Evolutionary conservation across 2,888 invertebrate species (phyloP).

Genomic region (Mesochorus sp.): DNA sequence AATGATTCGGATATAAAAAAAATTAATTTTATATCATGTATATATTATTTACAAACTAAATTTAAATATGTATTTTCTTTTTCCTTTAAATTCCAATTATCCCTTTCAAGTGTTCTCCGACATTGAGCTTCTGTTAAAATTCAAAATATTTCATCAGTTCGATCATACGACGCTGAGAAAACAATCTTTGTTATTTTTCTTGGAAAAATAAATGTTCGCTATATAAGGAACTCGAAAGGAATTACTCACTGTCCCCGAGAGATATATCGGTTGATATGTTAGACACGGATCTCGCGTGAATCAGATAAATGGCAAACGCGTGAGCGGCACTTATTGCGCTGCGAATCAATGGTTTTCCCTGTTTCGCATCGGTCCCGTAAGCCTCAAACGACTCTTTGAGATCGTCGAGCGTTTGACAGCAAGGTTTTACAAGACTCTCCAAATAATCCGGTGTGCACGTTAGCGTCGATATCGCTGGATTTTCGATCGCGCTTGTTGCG

Average conservation of each 20-base stretch:
- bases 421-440: conserved; percentile 82
- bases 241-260: conserved; percentile 85
- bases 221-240: not conserved
- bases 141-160: too few species aligned
- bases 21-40: not conserved
- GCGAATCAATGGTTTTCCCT: conserved; percentile 80
- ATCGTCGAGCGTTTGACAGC: conserved; percentile 78
- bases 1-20: not conserved
- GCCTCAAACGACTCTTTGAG: conserved; percentile 74
- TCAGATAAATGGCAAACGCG: conserved; percentile 85
- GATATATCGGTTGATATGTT: conserved; percentile 89
- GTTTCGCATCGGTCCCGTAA: conserved; percentile 74
- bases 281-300: conserved; percentile 90
- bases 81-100: too few species aligned
- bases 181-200: too few species aligned
- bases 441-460: conserved; percentile 87
- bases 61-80: too few species aligned
- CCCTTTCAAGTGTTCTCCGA: too few species aligned
- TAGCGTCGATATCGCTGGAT: conserved; percentile 86
- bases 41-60: not conserved
- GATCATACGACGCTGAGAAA: too few species aligned
- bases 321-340: conserved; percentile 84
- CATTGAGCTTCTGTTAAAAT: too few species aligned
- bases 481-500: conserved; percentile 86
- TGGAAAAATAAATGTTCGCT: not conserved